Conservation (phyloP, 2,888 invertebrate species). For the Sturmia bella region DNA sequence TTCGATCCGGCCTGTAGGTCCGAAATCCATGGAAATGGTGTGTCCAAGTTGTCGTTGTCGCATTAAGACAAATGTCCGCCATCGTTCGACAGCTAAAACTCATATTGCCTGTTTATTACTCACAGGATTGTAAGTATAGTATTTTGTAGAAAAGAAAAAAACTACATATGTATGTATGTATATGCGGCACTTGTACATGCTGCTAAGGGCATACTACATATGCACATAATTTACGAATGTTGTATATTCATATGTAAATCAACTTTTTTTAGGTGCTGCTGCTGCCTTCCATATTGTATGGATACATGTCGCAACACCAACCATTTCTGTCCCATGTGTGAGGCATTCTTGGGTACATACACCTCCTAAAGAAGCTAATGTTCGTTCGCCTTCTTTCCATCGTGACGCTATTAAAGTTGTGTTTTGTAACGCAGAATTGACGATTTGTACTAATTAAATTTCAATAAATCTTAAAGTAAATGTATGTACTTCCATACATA, state of each 20-base stretch:
- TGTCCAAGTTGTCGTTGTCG: constrained; percentile 69
- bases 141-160: background rate
- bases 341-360: constrained; percentile 69
- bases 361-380: constrained; percentile 55
- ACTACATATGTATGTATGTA: background rate
- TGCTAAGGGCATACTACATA: background rate
- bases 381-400: background rate
- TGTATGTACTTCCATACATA: no score
- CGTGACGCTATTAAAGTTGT: no score
- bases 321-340: constrained; percentile 72
- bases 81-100: constrained; percentile 68
- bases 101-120: constrained; percentile 69
- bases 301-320: constrained; percentile 70
- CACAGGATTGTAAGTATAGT: constrained; percentile 67
- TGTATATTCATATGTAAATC: no score
- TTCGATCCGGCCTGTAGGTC: constrained; percentile 64
- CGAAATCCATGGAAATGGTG: constrained; percentile 59
- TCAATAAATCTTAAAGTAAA: no score
- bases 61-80: constrained; percentile 59
- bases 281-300: constrained; percentile 72
- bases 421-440: background rate
- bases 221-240: background rate
- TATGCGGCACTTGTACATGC: background rate
- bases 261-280: constrained; percentile 61
- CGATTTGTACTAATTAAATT: no score